phyloP scores from a whole-genome alignment of 1,140 invertebrate genomes.

The Drosophila athabasca region DNA sequence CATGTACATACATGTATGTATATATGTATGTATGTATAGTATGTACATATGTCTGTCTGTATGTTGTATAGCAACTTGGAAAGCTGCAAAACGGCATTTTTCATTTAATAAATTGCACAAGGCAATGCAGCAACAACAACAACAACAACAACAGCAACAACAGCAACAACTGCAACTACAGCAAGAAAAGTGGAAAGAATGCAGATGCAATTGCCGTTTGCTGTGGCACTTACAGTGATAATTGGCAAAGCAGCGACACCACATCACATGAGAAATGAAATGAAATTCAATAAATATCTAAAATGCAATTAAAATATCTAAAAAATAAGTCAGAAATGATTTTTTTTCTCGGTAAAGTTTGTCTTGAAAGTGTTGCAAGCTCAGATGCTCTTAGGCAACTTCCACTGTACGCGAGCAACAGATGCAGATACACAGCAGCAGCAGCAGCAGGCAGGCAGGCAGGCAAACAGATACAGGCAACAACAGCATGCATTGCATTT shows the following conservation, averaged over 20 bases:
- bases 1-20: neutral
- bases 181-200: constrained; percentile 58
- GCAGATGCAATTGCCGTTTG: constrained; percentile 61
- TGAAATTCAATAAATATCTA: too few relatives aligned
- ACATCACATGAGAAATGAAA: too few relatives aligned
- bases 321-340: too few relatives aligned
- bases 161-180: constrained; percentile 32
- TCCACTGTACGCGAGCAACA: constrained; percentile 58
- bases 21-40: constrained; percentile 5
- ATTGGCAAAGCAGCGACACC: constrained; percentile 15
- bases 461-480: constrained; percentile 4
- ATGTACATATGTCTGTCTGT: constrained; percentile 2
- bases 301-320: too few relatives aligned
- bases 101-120: constrained; percentile 82
- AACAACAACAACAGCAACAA: constrained; percentile 6
- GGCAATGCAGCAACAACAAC: constrained; percentile 62
- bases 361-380: too few relatives aligned
- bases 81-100: constrained; percentile 82
- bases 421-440: constrained; percentile 58
- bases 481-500: constrained; percentile 76
- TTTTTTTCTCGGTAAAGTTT: too few relatives aligned
- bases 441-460: constrained; percentile 30
- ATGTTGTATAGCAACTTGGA: constrained; percentile 71
- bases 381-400: constrained; percentile 15
- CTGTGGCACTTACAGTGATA: constrained; percentile 49